phyloP scores from a whole-genome alignment of 2,113 vertebrate genomes.

The Pedetes capensis region DNA sequence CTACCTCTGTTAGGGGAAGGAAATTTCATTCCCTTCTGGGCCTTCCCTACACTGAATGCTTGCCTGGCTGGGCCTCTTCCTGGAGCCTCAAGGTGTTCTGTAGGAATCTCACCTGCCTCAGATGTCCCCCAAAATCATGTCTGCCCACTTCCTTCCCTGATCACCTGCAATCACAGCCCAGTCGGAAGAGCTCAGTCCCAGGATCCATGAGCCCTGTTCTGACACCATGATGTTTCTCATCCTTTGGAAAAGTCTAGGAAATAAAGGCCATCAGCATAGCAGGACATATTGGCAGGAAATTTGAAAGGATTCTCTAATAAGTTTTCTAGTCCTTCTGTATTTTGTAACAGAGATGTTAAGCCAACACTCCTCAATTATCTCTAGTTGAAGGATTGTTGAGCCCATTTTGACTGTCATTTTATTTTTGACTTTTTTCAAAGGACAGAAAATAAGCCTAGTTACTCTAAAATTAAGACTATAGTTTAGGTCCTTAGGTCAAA shows the following conservation, averaged over 20 bases:
- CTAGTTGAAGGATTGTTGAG: too few relatives aligned
- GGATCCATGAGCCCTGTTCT: not conserved
- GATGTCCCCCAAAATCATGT: not conserved
- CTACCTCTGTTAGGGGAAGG: not conserved
- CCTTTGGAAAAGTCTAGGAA: constrained; percentile 10
- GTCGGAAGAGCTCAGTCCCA: not conserved
- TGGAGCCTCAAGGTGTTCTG: not conserved
- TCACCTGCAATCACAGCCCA: not conserved
- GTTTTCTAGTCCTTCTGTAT: not conserved
- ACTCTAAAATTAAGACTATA: not conserved
- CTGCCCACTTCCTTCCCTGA: not conserved
- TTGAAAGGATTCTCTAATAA: not conserved
- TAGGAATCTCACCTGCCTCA: not conserved
- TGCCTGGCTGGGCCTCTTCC: not conserved
- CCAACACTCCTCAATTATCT: not conserved
- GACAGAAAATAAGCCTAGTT: not conserved
- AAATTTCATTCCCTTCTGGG: not conserved
- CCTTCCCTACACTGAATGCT: not conserved
- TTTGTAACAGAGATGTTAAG: not conserved
- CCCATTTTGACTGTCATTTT: not conserved
- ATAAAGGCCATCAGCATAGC: not conserved
- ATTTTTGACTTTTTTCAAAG: not conserved
- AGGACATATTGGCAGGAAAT: not conserved
- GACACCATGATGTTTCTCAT: not conserved
- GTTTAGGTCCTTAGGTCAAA: not conserved